These are phyloP conservation scores for Alauda arvensis DNA, from an alignment of 2,797 vertebrate species.

Conservation along the genomic window DNA sequence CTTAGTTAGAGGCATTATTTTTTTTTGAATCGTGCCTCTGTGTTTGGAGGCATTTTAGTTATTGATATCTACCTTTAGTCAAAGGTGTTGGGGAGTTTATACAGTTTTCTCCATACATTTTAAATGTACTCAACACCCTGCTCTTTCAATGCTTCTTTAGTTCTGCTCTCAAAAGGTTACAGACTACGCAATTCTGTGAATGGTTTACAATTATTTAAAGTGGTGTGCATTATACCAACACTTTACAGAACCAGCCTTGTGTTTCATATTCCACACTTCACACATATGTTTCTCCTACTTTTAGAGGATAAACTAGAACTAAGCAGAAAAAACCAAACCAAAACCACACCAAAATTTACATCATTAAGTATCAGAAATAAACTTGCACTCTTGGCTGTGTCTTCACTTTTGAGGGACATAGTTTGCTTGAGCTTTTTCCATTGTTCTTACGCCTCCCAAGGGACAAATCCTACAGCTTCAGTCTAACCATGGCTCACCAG, in stretches of 20 bases:
- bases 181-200: neutral
- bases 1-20: neutral
- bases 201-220: neutral
- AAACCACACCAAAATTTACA: neutral
- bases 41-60: neutral
- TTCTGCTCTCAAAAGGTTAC: neutral
- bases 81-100: neutral
- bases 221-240: neutral
- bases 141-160: neutral
- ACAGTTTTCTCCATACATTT: neutral
- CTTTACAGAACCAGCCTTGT: neutral
- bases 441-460: neutral
- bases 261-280: neutral
- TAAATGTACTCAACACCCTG: neutral
- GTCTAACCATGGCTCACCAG: neutral
- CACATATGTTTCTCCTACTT: neutral
- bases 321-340: fast-evolving
- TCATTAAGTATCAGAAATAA: neutral
- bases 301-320: neutral
- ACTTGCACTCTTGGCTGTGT: neutral
- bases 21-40: neutral
- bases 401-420: neutral
- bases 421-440: neutral
- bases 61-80: neutral
- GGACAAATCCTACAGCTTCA: neutral